Percentiles rank a stretch among this genome's conserved stretches.
Evolutionary conservation across 2,888 invertebrate genomes (phyloP).

Genomic region (Agrochola circellaris): DNA sequence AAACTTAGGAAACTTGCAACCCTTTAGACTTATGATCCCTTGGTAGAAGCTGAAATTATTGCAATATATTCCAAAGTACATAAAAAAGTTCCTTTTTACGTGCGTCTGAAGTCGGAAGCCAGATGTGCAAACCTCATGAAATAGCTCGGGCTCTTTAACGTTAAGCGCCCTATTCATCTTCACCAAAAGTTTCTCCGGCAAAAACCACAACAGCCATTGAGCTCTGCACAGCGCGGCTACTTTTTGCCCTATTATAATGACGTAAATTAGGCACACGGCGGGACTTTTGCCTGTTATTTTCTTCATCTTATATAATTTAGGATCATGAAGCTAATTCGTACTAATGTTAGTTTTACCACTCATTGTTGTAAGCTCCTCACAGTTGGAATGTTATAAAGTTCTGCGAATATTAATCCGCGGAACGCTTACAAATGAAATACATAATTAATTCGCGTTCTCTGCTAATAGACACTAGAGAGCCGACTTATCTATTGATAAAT

Average conservation of each 20-base stretch:
- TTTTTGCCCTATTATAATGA: slow-evolving; percentile 75
- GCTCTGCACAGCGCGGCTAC: slow-evolving; percentile 64
- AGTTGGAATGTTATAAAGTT: slow-evolving; percentile 28
- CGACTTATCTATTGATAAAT: slow-evolving; percentile 42
- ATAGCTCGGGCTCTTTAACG: slow-evolving; percentile 63
- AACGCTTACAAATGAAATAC: slow-evolving; percentile 37
- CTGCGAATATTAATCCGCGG: slow-evolving; percentile 37
- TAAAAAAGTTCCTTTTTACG: slow-evolving; percentile 37
- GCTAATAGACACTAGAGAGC: slow-evolving; percentile 8
- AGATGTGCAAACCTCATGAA: slow-evolving; percentile 71
- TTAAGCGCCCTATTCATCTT: slow-evolving; percentile 73
- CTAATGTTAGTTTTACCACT: slow-evolving; percentile 33
- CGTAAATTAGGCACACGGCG: slow-evolving; percentile 67
- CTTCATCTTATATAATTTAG: slow-evolving; percentile 39
- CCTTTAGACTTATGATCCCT: slow-evolving; percentile 38
- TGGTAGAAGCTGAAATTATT: slow-evolving; percentile 34
- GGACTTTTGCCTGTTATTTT: slow-evolving; percentile 47
- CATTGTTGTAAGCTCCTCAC: slow-evolving; percentile 11
- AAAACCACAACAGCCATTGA: slow-evolving; percentile 73
- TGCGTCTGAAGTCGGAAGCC: slow-evolving; percentile 48
- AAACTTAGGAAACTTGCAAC: slow-evolving; percentile 34
- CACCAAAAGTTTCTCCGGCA: slow-evolving; percentile 67
- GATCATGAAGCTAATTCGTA: slow-evolving; percentile 50
- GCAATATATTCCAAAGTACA: slow-evolving; percentile 17
- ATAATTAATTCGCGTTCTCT: slow-evolving; percentile 26